Percentiles rank a stretch among this genome's conserved stretches.
These are phyloP conservation scores for Temnothorax unifasciatus DNA, from an alignment of 2,888 invertebrate genomes.

Conservation along the genomic window DNA sequence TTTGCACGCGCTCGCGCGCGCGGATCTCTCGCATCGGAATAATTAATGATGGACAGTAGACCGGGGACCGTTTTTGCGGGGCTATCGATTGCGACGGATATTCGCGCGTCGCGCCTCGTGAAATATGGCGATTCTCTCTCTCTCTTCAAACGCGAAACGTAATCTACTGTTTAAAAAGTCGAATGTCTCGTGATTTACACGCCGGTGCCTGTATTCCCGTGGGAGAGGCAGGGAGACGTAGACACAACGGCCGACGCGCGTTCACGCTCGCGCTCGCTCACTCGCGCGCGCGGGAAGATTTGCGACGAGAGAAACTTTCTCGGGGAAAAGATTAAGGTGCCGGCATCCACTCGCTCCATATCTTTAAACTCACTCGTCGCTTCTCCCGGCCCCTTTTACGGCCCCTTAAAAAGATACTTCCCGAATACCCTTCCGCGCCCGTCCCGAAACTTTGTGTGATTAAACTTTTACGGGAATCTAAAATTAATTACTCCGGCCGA, in stretches of 20 bases:
- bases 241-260: constrained; percentile 12
- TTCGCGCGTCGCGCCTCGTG: constrained; percentile 5
- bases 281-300: constrained; percentile 66
- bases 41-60: constrained; percentile 12
- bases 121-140: constrained; percentile 33
- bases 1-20: not conserved
- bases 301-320: constrained; percentile 75
- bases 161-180: constrained; percentile 76
- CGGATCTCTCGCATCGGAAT: constrained; percentile 1
- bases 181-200: constrained; percentile 76
- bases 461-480: constrained; percentile 73
- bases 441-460: constrained; percentile 71
- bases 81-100: constrained; percentile 27
- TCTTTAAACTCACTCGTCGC: constrained; percentile 78
- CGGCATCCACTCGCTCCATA: constrained; percentile 76
- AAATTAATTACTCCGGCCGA: constrained; percentile 71
- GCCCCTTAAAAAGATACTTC: constrained; percentile 73
- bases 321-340: constrained; percentile 76
- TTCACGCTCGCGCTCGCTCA: not conserved
- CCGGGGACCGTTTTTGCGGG: constrained; percentile 7
- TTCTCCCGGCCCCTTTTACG: constrained; percentile 69
- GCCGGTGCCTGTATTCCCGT: constrained; percentile 69
- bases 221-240: constrained; percentile 1
- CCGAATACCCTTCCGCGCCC: constrained; percentile 39
- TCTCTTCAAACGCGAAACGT: constrained; percentile 50